Conservation (phyloP, 64 coral and sea anemone genomes). For the Porites lutea region DNA sequence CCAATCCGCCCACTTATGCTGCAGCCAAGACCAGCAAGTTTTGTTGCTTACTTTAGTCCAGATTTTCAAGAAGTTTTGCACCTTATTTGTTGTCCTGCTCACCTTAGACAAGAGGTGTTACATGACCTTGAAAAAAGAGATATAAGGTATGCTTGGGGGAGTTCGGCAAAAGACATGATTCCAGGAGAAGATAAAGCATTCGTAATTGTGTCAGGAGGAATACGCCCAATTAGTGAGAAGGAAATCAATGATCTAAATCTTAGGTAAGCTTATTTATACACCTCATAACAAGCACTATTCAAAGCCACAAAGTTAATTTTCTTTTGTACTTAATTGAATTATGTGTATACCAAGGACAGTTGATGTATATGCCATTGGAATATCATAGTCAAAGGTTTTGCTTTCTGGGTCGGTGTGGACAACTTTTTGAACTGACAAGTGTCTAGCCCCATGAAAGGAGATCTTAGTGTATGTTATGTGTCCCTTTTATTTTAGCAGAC, state of each 20-base stretch:
- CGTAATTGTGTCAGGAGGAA: background rate
- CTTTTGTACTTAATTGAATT: no score
- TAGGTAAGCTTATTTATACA: background rate
- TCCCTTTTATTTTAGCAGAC: no score
- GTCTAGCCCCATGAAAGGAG: no score
- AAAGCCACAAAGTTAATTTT: no score
- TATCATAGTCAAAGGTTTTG: no score
- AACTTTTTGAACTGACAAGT: no score
- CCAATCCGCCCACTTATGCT: no score
- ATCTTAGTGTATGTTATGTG: no score
- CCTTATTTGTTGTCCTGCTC: background rate
- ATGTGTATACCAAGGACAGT: no score
- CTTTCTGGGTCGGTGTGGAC: no score
- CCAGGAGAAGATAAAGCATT: background rate
- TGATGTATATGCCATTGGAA: no score
- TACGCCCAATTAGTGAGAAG: background rate
- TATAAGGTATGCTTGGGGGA: background rate
- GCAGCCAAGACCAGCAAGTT: background rate
- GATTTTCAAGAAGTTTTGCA: background rate
- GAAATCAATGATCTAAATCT: background rate
- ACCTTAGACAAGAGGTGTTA: background rate
- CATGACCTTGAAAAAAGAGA: background rate
- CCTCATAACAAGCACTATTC: no score
- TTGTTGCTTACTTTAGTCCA: slow-evolving; percentile 10
- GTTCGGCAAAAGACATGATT: background rate